Conservation (phyloP, 2,888 invertebrate genomes). For the Sphaerophoria rueppellii region DNA sequence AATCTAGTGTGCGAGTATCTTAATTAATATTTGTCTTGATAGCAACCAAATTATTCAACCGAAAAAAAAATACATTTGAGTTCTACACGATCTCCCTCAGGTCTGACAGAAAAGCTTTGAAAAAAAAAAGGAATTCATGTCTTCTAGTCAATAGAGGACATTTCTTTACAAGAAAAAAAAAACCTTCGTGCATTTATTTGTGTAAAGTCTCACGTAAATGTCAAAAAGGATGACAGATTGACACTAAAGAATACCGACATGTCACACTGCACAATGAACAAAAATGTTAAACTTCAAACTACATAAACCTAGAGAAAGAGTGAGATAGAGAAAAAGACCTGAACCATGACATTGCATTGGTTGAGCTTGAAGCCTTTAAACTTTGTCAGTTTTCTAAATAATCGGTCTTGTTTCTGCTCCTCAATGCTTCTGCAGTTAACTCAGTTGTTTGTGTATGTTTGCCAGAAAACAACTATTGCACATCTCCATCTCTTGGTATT, state of each 20-base stretch:
- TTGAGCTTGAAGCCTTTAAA: slow-evolving; percentile 38
- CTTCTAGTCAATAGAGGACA: not conserved
- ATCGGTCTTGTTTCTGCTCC: not conserved
- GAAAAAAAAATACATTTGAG: slow-evolving; percentile 36
- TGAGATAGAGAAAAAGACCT: slow-evolving; percentile 7
- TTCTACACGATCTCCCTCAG: slow-evolving; percentile 50
- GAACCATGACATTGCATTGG: slow-evolving; percentile 35
- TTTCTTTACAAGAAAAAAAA: not conserved
- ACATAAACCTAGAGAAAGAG: not conserved
- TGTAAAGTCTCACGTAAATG: slow-evolving; percentile 30
- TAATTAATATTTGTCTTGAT: slow-evolving; percentile 14
- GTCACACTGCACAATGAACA: slow-evolving; percentile 54
- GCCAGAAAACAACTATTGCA: not conserved
- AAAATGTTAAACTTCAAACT: slow-evolving; percentile 8
- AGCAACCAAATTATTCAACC: not conserved
- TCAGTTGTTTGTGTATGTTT: not conserved
- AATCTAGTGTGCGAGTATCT: not conserved
- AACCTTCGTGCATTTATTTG: slow-evolving; percentile 26
- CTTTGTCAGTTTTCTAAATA: slow-evolving; percentile 45
- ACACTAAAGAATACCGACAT: slow-evolving; percentile 62
- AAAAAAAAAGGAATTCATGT: not conserved
- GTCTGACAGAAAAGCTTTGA: slow-evolving; percentile 26
- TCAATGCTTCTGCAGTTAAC: not conserved
- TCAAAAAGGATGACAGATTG: slow-evolving; percentile 41
- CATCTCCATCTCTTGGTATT: slow-evolving; percentile 43